Evolutionary conservation across 2,797 vertebrate species (phyloP), one percentile per base, ranked within the genome.

Genomic region (Phrynocephalus forsythii): DNA sequence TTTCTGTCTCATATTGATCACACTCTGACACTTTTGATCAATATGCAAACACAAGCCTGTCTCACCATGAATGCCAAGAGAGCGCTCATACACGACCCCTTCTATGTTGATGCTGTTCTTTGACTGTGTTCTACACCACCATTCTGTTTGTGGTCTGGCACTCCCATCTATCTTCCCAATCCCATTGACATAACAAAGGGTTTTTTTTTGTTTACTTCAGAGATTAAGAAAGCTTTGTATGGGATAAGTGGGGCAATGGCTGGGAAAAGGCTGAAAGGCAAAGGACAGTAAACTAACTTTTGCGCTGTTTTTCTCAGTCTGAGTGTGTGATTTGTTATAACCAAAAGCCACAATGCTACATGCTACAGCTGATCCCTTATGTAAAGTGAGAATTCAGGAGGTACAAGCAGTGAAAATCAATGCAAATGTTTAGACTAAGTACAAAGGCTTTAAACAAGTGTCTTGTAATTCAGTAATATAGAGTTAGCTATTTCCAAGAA

Each of bases 31-130:
- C 0, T 16, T 60, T 66, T 33, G 82, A 5, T 60, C 11, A 79
- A 73, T 52, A 86, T 75, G 87, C 66, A 89, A 89, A 66, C 18
- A 26, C 8, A 67, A 75, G 83, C 22, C 28, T 69, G n/a, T 8
- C 24, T 68, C n/a, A 0, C 5, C 48, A 28, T 28, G 33, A 79
- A 56, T 71, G 6, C 6, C 2, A 26, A 33, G 20, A 26, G 30
- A 56, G 50, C 9, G 24, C 10, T 9, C 16, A 56, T 76, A 10
- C 28, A 2, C 6, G 63, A 48, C n/a, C 52, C 38, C 28, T 20
- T 7, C 72, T 28, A 30, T 71, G 68, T 72, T 83, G 28, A 3
- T 44, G n/a, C 63, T 28, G 69, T 67, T 71, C 16, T 86, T 79
- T 69, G 52, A 26, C 11, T 72, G 68, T 13, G 24, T 60, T 44